Evolutionary conservation across 1,140 invertebrate species (phyloP).

Genomic region (Centruroides sculpturatus): DNA sequence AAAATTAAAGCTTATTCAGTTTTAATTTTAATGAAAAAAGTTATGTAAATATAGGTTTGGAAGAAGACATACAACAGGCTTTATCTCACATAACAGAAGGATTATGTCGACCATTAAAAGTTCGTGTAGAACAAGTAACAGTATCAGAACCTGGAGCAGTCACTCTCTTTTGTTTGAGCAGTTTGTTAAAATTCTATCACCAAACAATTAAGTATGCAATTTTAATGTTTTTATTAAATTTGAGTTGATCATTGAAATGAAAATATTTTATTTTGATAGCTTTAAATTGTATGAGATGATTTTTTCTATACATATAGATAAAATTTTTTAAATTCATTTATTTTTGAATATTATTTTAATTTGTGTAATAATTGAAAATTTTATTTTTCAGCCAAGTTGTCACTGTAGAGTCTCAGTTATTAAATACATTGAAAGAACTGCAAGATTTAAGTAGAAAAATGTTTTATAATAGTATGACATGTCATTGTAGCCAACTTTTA

Average conservation of each 20-base stretch:
- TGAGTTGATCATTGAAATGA: no score
- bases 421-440: slow-evolving; percentile 53
- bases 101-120: slow-evolving; percentile 76
- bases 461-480: slow-evolving; percentile 55
- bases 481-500: slow-evolving; percentile 40
- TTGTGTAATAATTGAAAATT: slow-evolving; percentile 1
- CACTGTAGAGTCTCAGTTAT: slow-evolving; percentile 43
- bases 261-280: not conserved
- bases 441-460: slow-evolving; percentile 50
- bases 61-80: slow-evolving; percentile 41
- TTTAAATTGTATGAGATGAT: not conserved
- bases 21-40: no score
- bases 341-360: slow-evolving; percentile 1
- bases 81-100: slow-evolving; percentile 70
- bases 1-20: no score
- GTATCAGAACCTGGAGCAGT: slow-evolving; percentile 64
- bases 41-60: slow-evolving; percentile 14
- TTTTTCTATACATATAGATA: not conserved
- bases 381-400: slow-evolving; percentile 20
- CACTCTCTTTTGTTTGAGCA: slow-evolving; percentile 69
- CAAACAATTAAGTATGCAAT: slow-evolving; percentile 51
- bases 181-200: slow-evolving; percentile 74
- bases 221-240: slow-evolving; percentile 1
- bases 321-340: not conserved
- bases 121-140: slow-evolving; percentile 79